phyloP scores from a whole-genome alignment of 2,888 invertebrate genomes.

The Drosophila birchii region DNA sequence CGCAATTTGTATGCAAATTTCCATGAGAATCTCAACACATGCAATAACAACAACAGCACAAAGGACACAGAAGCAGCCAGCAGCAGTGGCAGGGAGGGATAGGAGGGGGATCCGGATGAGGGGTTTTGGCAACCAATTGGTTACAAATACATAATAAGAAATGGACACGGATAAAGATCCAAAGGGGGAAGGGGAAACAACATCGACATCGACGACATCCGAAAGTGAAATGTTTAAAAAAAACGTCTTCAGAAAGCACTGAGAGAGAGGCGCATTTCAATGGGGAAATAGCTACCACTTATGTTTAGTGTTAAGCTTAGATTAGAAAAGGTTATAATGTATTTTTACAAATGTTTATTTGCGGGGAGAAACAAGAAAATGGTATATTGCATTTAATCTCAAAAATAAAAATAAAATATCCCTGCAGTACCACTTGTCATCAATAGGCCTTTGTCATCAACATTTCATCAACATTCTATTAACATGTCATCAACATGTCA shows the following conservation, averaged over 20 bases:
- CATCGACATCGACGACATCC: neutral
- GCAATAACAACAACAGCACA: slow-evolving; percentile 53
- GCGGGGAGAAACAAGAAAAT: neutral
- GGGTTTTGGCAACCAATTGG: slow-evolving; percentile 43
- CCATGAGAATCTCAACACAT: slow-evolving; percentile 82
- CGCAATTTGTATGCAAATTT: slow-evolving; percentile 84
- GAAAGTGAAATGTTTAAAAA: slow-evolving; percentile 36
- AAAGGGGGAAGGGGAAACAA: too few species aligned
- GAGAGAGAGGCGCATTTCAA: slow-evolving; percentile 1
- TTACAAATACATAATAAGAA: slow-evolving; percentile 45
- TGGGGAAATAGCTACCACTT: too few species aligned
- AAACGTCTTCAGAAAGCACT: neutral
- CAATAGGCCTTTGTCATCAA: too few species aligned
- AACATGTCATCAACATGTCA: too few species aligned
- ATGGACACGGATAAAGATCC: slow-evolving; percentile 6
- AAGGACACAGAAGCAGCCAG: slow-evolving; percentile 44
- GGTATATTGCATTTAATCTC: too few species aligned
- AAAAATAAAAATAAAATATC: too few species aligned
- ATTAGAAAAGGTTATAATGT: neutral
- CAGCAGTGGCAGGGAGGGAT: slow-evolving; percentile 15
- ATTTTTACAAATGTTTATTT: neutral
- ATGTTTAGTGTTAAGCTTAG: neutral
- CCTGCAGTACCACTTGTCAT: too few species aligned
- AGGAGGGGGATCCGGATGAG: neutral
- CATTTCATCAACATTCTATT: too few species aligned